phyloP scores from a whole-genome alignment of 2,113 vertebrate species.

The Bujurquina vittata region DNA sequence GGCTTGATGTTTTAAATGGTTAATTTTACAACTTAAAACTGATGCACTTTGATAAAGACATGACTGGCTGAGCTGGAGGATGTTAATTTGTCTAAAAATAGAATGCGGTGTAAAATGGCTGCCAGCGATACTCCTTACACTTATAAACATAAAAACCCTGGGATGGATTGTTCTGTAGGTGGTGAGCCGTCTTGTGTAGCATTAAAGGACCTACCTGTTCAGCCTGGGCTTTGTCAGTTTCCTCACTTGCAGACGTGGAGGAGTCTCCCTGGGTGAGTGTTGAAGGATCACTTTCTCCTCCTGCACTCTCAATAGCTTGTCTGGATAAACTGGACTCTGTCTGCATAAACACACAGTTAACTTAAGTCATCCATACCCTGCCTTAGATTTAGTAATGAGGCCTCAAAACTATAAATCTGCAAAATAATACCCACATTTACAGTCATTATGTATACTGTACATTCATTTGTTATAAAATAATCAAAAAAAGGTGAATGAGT shows the following conservation, averaged over 20 bases:
- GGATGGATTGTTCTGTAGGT: background rate
- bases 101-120: no score
- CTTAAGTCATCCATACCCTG: background rate
- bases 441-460: no score
- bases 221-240: conserved; percentile 18
- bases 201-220: conserved; percentile 66
- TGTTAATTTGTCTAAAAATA: no score
- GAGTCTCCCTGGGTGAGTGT: conserved; percentile 6
- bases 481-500: no score
- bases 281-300: conserved; percentile 27
- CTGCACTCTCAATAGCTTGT: conserved; percentile 46
- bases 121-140: no score
- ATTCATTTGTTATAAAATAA: no score
- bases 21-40: no score
- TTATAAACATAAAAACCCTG: no score
- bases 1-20: no score
- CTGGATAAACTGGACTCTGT: conserved; percentile 74
- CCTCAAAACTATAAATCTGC: background rate
- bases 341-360: conserved; percentile 57
- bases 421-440: no score
- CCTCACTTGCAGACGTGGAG: conserved; percentile 28
- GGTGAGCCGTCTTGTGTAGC: background rate
- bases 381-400: background rate
- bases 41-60: no score
- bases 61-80: no score